Percentiles rank a stretch among this genome's conserved stretches.
Conservation (phyloP, 2,113 vertebrate genomes). For the Entomyzon cyanotis region DNA sequence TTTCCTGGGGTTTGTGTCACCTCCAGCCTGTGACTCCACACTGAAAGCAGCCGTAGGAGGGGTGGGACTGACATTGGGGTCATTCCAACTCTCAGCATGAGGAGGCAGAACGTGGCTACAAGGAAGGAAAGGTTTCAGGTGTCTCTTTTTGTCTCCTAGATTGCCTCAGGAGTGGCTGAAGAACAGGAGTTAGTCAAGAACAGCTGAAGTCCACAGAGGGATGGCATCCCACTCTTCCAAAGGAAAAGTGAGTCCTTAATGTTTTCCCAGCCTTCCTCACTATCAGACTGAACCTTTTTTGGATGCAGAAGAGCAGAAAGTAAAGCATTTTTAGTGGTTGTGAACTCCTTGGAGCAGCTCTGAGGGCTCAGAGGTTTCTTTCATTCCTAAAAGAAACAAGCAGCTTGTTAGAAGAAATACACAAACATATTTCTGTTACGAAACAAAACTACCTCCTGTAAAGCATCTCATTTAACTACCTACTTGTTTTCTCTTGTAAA, state of each 20-base stretch:
- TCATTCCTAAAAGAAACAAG: constrained; percentile 57
- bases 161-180: background rate
- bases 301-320: constrained; percentile 36
- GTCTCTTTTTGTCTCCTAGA: background rate
- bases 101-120: background rate
- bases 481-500: background rate
- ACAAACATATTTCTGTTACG: background rate
- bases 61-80: rapidly evolving
- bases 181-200: background rate
- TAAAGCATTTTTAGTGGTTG: background rate
- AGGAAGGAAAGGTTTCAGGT: background rate
- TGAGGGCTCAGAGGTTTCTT: background rate
- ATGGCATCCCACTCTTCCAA: rapidly evolving
- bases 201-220: background rate
- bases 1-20: background rate
- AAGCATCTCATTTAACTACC: background rate
- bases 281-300: background rate
- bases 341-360: background rate
- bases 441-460: background rate
- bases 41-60: background rate
- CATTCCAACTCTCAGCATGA: background rate
- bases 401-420: background rate
- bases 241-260: background rate
- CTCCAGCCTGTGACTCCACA: background rate
- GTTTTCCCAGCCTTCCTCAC: background rate